Base-by-base conservation (phyloP, 2,888 invertebrate species). In the Euproctis similis region DNA sequence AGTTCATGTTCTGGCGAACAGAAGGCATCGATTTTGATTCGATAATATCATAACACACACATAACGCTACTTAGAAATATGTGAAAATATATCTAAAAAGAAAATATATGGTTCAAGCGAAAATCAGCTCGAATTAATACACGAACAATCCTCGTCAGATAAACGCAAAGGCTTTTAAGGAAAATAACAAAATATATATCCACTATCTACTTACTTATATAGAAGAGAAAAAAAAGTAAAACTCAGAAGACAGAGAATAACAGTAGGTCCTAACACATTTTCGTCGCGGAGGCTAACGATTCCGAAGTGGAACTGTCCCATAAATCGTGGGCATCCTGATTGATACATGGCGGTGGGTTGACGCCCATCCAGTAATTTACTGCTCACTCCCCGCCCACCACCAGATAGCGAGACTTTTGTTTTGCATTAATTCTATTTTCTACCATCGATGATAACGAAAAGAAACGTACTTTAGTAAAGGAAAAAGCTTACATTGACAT, bases 341-440 rank as follows among this genome's bases (percentile, higher is more conserved):
- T 84, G 85, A 85, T 85, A 85, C 85, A 85, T 80, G 84, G 84
- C 81, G 77, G 77, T 73, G 66, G 80, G 85, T 81, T 86, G 86
- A 86, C 86, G 85, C 86, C 86, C 86, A 87, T 86, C 80, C 77
- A 76, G 87, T 87, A 87, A 87, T 87, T 87, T 88, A 88, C 84
- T 87, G 87, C 85, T 87, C 85, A 68, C 86, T 82, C 66, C 76
- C 76, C 81, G 80, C 87, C 87, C 89, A 81, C 86, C 82, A 65
- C 67, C 80, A 70, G 81, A 78, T 81, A 76, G 60, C 65, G 61
- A 52, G 70, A 78, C 81, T 81, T 82, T 82, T 84, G 82, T 82
- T 84, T 84, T 80, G 82, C 82, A 84, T 84, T 82, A 81, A 81
- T 82, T 78, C 77, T 75, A 72, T 72, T 71, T 69, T 49, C 46